phyloP scores from a whole-genome alignment of 2,888 invertebrate genomes.

The Eurytoma adleriae region DNA sequence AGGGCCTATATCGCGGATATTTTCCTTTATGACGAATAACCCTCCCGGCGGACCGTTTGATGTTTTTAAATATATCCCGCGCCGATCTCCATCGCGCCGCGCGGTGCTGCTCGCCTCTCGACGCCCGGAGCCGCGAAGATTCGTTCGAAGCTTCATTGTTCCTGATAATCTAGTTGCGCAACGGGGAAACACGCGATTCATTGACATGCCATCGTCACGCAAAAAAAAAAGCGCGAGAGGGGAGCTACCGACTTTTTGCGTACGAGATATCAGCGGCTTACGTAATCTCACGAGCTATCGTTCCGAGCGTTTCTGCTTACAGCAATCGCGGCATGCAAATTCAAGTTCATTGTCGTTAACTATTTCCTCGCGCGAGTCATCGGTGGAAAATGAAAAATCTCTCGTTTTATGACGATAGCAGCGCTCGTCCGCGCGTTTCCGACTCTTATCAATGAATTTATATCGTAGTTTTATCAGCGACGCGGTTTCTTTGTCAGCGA shows the following conservation, averaged over 20 bases:
- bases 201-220: constrained; percentile 12
- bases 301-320: background rate
- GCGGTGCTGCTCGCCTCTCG: background rate
- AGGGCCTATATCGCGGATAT: constrained; percentile 17
- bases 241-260: constrained; percentile 8
- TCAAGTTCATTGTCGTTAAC: constrained; percentile 48
- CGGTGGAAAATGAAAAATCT: too few species aligned
- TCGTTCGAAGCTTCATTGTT: constrained; percentile 41
- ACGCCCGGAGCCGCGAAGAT: background rate
- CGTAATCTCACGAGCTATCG: constrained; percentile 6
- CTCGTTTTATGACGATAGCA: too few species aligned
- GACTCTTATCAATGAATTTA: too few species aligned
- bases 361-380: background rate
- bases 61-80: constrained; percentile 36
- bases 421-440: too few species aligned
- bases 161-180: constrained; percentile 38
- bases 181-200: constrained; percentile 42
- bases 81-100: constrained; percentile 1
- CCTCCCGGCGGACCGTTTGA: constrained; percentile 23
- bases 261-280: constrained; percentile 6
- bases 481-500: too few species aligned
- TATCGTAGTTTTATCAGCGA: too few species aligned
- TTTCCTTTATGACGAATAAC: constrained; percentile 39
- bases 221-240: background rate
- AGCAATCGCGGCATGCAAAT: constrained; percentile 8